These are phyloP conservation scores for Araneus ventricosus DNA, from an alignment of 1,140 invertebrate species.

Conservation along the genomic window DNA sequence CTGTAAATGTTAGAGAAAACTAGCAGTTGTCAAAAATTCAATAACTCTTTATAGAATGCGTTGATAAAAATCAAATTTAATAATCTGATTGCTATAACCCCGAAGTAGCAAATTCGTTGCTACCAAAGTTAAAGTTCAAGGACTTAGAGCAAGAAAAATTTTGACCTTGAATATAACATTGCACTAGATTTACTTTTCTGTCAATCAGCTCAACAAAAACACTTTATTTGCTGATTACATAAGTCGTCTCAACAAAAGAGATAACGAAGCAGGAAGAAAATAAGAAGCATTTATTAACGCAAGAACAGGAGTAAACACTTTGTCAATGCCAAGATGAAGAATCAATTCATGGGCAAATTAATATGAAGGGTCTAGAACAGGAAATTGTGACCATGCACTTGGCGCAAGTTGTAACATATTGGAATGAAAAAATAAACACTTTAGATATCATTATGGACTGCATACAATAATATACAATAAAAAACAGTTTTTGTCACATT, in stretches of 20 bases:
- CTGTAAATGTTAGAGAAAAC: no score
- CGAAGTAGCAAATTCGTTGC: neutral
- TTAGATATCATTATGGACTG: no score
- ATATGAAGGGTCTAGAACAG: no score
- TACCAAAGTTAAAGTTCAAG: neutral
- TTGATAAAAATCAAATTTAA: neutral
- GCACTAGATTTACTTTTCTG: neutral
- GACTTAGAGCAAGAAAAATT: neutral
- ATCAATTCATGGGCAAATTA: neutral
- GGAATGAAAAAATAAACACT: no score
- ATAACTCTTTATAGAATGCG: neutral
- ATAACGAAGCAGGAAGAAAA: neutral
- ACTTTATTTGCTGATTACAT: slow-evolving; percentile 56
- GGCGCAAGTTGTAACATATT: no score
- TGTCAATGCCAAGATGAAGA: neutral
- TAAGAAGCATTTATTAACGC: neutral
- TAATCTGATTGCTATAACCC: neutral
- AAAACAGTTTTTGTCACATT: no score
- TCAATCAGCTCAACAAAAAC: slow-evolving; percentile 49
- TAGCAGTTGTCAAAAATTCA: no score
- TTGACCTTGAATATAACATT: neutral
- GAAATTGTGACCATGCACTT: no score
- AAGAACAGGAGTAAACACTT: neutral
- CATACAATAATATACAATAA: no score
- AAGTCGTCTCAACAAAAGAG: neutral